phyloP scores from a whole-genome alignment of 2,113 vertebrate species.

The Gallinago media region DNA sequence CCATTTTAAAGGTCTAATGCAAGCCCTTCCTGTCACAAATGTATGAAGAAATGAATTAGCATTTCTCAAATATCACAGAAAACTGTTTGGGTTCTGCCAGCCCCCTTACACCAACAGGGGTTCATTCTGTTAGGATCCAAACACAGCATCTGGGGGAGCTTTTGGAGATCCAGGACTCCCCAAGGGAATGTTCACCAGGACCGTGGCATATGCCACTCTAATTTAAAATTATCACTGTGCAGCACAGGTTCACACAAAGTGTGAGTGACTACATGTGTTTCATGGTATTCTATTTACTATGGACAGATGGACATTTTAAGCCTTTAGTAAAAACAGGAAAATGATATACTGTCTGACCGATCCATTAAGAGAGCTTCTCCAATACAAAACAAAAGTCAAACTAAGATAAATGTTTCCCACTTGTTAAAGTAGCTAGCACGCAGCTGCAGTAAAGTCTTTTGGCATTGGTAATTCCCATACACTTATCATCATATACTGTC shows the following conservation, averaged over 20 bases:
- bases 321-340: constrained; percentile 54
- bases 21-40: background rate
- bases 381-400: constrained; percentile 42
- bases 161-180: background rate
- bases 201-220: background rate
- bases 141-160: background rate
- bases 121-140: background rate
- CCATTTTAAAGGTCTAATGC: background rate
- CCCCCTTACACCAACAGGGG: background rate
- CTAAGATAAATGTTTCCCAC: constrained; percentile 18
- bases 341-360: background rate
- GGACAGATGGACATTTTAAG: constrained; percentile 52
- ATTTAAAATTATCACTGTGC: constrained; percentile 5
- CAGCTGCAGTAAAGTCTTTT: background rate
- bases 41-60: background rate
- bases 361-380: constrained; percentile 24
- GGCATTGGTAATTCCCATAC: constrained; percentile 30
- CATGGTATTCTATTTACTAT: constrained; percentile 17
- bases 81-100: background rate
- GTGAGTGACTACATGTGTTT: background rate
- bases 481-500: background rate
- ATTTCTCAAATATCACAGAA: background rate
- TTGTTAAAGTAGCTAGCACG: constrained; percentile 37
- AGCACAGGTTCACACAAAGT: background rate
- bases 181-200: background rate